Percentiles rank a stretch among this genome's conserved stretches.
These are phyloP conservation scores for Misgurnus mizolepis DNA, from an alignment of 2,113 vertebrate species.

Conservation along the genomic window DNA sequence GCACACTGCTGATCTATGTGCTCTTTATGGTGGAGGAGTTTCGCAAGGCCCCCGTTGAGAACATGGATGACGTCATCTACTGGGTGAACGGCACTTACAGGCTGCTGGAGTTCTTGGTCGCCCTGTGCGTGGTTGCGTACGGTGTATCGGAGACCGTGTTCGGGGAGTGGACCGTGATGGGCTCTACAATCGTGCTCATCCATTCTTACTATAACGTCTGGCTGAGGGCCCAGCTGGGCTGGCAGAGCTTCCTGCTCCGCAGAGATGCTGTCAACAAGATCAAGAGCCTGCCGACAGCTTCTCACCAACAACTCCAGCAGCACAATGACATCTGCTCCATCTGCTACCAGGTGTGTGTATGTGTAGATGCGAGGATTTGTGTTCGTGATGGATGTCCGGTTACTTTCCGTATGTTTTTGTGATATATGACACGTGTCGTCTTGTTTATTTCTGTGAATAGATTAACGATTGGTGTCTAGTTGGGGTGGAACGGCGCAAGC, in stretches of 20 bases:
- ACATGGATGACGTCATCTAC: conserved; percentile 99
- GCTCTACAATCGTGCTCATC: conserved; percentile 96
- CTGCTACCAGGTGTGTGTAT: conserved; percentile 89
- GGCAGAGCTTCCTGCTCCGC: conserved; percentile 97
- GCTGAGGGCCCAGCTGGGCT: conserved; percentile 94
- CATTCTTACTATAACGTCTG: conserved; percentile 98
- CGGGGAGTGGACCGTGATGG: conserved; percentile 98
- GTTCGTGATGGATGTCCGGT: conserved; percentile 13
- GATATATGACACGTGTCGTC: neutral
- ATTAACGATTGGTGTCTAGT: conserved; percentile 2
- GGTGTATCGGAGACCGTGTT: conserved; percentile 95
- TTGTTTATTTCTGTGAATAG: conserved; percentile 17
- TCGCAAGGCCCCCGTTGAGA: conserved; percentile 93
- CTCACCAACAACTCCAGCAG: conserved; percentile 85
- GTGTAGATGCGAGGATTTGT: neutral
- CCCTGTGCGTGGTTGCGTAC: conserved; percentile 93
- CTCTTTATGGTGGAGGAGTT: conserved; percentile 99
- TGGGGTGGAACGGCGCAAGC: neutral
- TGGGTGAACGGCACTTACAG: conserved; percentile 95
- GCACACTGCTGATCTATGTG: conserved; percentile 93
- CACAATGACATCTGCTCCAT: conserved; percentile 99
- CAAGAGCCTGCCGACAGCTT: conserved; percentile 90
- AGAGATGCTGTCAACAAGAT: conserved; percentile 97
- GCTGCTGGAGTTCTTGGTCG: conserved; percentile 93
- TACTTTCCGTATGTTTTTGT: neutral